Evolutionary conservation across 2,797 vertebrate genomes (phyloP).

Genomic region (Otolemur crassicaudatus): DNA sequence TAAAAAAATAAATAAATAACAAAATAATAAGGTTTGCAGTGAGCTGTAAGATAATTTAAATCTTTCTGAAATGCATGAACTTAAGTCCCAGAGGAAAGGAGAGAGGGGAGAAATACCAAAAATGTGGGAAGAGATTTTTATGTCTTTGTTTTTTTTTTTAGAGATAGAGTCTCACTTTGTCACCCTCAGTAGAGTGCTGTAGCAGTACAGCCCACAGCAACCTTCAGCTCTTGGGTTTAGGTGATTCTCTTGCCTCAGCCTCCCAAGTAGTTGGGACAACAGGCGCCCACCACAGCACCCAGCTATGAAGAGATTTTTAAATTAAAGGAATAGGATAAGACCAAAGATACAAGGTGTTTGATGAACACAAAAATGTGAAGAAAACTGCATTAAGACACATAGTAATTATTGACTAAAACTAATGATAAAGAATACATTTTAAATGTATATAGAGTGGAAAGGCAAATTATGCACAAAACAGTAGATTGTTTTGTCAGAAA

Average conservation of each 20-base stretch:
- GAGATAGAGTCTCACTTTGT: no score
- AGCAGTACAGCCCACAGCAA: no score
- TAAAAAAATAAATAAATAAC: background rate
- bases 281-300: no score
- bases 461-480: background rate
- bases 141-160: no score
- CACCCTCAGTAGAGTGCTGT: no score
- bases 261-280: no score
- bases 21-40: background rate
- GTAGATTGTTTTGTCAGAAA: background rate
- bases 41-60: background rate
- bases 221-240: no score
- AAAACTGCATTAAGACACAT: background rate
- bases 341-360: background rate
- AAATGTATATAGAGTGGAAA: background rate
- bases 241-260: no score
- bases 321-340: background rate
- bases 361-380: background rate
- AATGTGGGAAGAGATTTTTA: background rate
- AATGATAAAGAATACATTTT: background rate
- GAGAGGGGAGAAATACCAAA: background rate
- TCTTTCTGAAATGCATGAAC: background rate
- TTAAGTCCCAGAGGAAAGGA: background rate
- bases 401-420: background rate
- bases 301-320: background rate